Evolutionary conservation across 2,113 vertebrate genomes (phyloP), one percentile per base, ranked within the genome.

Genomic region (Thymallus thymallus): DNA sequence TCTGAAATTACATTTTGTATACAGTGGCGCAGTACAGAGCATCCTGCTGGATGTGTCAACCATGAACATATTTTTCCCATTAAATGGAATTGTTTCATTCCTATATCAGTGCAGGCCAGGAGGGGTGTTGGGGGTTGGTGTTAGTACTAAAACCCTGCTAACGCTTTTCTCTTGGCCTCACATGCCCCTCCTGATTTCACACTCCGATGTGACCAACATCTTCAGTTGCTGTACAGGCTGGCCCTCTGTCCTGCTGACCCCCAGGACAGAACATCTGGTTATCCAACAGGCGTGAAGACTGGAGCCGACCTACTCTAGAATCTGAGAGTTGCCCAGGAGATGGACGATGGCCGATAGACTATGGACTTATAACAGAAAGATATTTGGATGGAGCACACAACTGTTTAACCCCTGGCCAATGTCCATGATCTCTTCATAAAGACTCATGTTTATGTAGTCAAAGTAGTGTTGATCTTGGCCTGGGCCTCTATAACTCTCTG

Each of bases 141-240:
- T 70, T 46, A 55, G 61, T 35, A 10, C 80, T 80, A 77, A 79
- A 79, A 81, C 79, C 77, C 83, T 72, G 75, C 41, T 45, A 45
- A 24, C 72, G 18, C 65, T 73, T 72, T 75, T 77, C 62, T 55
- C 41, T 1, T 24, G 29, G 24, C 68, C 66, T 68, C 72, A n/a
- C 16, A 32, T 48, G 69, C 51, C 73, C 26, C 72, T 73, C 14
- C 61, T 76, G 48, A 75, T 79, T 23, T 77, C 77, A 79, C 74
- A 74, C 64, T 72, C 63, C 35, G 72, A 12, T 69, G 77, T 78
- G 72, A 61, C 20, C 29, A 78, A 66, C 73, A 81, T 78, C 79
- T 41, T 66, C n/a, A 65, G 45, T 1, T 71, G 26, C 23, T 30
- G 69, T 56, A 20, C 6, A 32, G 69, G 26, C 20, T 45, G 45